These are phyloP conservation scores for Morone saxatilis DNA, from an alignment of 2,113 vertebrate genomes.

Conservation along the genomic window DNA sequence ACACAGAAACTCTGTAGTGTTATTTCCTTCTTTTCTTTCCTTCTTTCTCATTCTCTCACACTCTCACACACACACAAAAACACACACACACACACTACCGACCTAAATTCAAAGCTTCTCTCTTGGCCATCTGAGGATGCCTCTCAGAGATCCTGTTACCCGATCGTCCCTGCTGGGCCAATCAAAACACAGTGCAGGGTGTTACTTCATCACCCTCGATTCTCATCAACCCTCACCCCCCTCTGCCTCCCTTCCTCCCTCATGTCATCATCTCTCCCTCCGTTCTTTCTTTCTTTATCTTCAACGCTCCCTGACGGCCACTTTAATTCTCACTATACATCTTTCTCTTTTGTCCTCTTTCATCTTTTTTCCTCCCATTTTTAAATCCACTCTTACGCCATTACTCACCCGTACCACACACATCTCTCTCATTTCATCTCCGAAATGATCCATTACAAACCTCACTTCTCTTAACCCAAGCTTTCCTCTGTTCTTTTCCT, in stretches of 20 bases:
- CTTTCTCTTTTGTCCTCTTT: constrained; percentile 31
- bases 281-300: constrained; percentile 2
- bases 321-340: constrained; percentile 38
- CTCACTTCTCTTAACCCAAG: not conserved
- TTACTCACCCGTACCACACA: constrained; percentile 23
- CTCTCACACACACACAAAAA: not conserved
- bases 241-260: constrained; percentile 15
- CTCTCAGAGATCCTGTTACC: constrained; percentile 49
- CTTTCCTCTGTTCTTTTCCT: constrained; percentile 15
- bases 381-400: constrained; percentile 13
- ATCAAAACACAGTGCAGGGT: constrained; percentile 54
- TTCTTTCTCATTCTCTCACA: not conserved
- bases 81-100: not conserved
- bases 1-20: not conserved
- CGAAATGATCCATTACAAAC: constrained; percentile 30
- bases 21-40: not conserved
- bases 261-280: constrained; percentile 52
- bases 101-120: not conserved
- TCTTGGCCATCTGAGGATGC: constrained; percentile 15
- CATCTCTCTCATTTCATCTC: constrained; percentile 5
- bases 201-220: constrained; percentile 66
- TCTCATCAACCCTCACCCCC: constrained; percentile 47
- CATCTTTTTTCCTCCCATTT: constrained; percentile 22
- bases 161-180: constrained; percentile 55
- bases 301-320: constrained; percentile 10